Evolutionary conservation across 2,888 invertebrate genomes (phyloP).

Genomic region (Lathronympha strigana): DNA sequence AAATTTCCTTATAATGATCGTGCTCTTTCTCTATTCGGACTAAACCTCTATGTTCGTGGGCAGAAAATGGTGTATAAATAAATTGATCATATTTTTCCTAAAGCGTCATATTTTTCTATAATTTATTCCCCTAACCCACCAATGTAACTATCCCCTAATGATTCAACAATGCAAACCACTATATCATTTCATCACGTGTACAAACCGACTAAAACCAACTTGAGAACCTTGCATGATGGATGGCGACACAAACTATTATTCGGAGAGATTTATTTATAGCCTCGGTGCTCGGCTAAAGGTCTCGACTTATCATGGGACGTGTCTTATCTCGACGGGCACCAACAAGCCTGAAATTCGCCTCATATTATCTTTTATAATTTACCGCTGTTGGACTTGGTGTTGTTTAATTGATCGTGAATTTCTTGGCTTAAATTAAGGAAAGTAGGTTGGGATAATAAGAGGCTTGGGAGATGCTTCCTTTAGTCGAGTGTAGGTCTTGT

Average conservation of each 20-base stretch:
- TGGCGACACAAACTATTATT: conserved; percentile 41
- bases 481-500: no score
- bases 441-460: no score
- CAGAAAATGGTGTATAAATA: no score
- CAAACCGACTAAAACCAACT: conserved; percentile 29
- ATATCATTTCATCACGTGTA: conserved; percentile 23
- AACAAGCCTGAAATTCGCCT: conserved; percentile 52
- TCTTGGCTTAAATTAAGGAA: no score
- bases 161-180: conserved; percentile 7
- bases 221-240: conserved; percentile 40
- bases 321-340: conserved; percentile 56
- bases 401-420: conserved; percentile 39
- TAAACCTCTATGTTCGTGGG: no score
- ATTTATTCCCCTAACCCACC: background rate
- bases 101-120: no score
- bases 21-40: no score
- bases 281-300: conserved; percentile 52
- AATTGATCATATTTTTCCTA: no score
- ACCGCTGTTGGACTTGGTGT: conserved; percentile 44
- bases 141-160: background rate
- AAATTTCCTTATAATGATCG: no score
- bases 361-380: conserved; percentile 55
- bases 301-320: conserved; percentile 50
- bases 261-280: conserved; percentile 46
- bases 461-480: no score